phyloP scores from a whole-genome alignment of 2,113 vertebrate genomes.

The Brachyhypopomus occidentalis region DNA sequence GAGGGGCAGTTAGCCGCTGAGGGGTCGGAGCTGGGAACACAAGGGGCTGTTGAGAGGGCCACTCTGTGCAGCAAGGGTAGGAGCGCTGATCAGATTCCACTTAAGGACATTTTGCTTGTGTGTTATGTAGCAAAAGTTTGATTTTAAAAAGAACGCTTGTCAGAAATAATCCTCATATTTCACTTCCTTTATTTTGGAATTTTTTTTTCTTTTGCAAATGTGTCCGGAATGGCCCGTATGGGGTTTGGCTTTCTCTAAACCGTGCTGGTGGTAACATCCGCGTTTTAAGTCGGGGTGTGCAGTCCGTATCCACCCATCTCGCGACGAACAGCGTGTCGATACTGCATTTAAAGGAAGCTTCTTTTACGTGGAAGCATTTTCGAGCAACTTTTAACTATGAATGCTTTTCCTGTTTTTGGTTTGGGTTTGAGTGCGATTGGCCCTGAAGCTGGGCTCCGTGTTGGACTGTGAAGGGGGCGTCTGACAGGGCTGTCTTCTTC shows the following conservation, averaged over 20 bases:
- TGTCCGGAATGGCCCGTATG: constrained; percentile 62
- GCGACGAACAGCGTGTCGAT: constrained; percentile 16
- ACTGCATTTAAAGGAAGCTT: constrained; percentile 33
- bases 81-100: constrained; percentile 58
- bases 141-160: constrained; percentile 18
- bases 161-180: neutral
- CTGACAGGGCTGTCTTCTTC: constrained; percentile 62
- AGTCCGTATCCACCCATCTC: constrained; percentile 19
- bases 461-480: constrained; percentile 71
- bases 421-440: constrained; percentile 55
- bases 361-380: constrained; percentile 26
- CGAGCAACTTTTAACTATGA: neutral
- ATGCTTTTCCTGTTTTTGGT: constrained; percentile 51
- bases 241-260: constrained; percentile 36
- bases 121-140: constrained; percentile 66
- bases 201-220: constrained; percentile 45
- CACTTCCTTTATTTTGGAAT: neutral
- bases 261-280: constrained; percentile 41
- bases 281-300: constrained; percentile 38
- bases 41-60: constrained; percentile 44
- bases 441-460: constrained; percentile 69
- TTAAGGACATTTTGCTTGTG: constrained; percentile 56
- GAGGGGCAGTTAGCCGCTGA: constrained; percentile 34
- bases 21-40: constrained; percentile 57
- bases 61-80: constrained; percentile 28